Percentiles rank a stretch among this genome's conserved stretches.
These are phyloP conservation scores for Patiria pectinifera DNA, from an alignment of 53 echinoderm and acorn worm species.

Conservation along the genomic window DNA sequence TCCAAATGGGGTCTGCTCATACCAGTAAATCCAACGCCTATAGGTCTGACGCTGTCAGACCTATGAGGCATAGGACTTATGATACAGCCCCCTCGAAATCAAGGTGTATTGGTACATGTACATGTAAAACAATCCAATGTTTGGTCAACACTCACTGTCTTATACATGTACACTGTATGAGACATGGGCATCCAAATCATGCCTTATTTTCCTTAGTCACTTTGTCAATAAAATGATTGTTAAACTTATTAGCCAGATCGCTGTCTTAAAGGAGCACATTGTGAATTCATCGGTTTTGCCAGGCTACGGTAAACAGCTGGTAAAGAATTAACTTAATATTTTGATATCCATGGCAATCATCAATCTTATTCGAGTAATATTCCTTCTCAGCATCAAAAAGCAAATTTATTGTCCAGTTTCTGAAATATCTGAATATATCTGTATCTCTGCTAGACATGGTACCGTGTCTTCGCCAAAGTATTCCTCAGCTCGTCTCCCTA, in stretches of 20 bases:
- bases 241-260: slow-evolving; percentile 2
- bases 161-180: background rate
- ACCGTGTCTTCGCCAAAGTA: too few relatives aligned
- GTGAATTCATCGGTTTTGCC: background rate
- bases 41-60: too few relatives aligned
- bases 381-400: too few relatives aligned
- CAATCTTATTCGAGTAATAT: background rate
- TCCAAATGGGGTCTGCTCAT: too few relatives aligned
- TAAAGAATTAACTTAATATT: background rate
- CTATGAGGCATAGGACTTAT: too few relatives aligned
- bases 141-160: background rate
- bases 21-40: too few relatives aligned
- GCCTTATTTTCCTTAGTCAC: background rate
- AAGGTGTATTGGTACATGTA: too few relatives aligned
- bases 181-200: background rate
- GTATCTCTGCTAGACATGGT: too few relatives aligned
- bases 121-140: background rate
- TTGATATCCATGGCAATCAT: background rate
- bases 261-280: background rate
- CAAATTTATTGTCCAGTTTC: too few relatives aligned
- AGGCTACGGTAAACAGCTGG: background rate
- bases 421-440: too few relatives aligned
- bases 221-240: background rate
- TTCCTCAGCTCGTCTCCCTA: too few relatives aligned
- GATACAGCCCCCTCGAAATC: too few relatives aligned